Base-by-base conservation (phyloP, 2,888 invertebrate species). In the Hydriomena furcata region DNA sequence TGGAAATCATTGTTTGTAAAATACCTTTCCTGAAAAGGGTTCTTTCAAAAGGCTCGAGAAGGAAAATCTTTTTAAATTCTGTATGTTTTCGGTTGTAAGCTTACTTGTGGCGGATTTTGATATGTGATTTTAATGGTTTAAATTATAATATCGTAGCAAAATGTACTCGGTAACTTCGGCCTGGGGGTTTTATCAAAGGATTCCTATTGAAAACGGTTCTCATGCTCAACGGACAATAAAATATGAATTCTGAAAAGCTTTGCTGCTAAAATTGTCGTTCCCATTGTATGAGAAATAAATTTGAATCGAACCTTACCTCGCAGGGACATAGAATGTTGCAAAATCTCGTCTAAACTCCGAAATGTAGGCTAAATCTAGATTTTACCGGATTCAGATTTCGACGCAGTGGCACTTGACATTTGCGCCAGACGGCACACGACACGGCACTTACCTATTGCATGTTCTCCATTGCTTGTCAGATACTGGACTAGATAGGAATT, bases 21-120 rank as follows among this genome's bases (percentile, higher is more conserved):
- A 45, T 40, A 35, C 35, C 20, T 32, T 43, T 27, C 13, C 28
- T 7, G 24, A 25, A 25, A 13, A 24, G 38, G 32, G 17, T 28
- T 1, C n/a, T n/a, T n/a, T n/a, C 6, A 13, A 49, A 49, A 43
- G 49, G 43, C 34, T 38, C 13, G 43, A 43, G 38, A 28, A 41
- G 32, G 6, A 5, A 44, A 49, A 40, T 51, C 30, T 34, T 44
- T 28, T 45, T 8, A 23, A 7, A 44, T 17, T 17, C 27, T 17
- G 20, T 31, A 37, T 44, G 32, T 40, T 40, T 17, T 10, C n/a
- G 12, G 11, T 5, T 30, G 31, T 23, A 20, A 20, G 27, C 12
- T 37, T 36, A n/a, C 24, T 20, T 24, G 24, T 5, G 8, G 17
- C 7, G 25, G n/a, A 8, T 41, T 41, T 31, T 12, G 24, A 12